Base-by-base conservation (phyloP, 1,140 invertebrate genomes). In the Idris sp. region DNA sequence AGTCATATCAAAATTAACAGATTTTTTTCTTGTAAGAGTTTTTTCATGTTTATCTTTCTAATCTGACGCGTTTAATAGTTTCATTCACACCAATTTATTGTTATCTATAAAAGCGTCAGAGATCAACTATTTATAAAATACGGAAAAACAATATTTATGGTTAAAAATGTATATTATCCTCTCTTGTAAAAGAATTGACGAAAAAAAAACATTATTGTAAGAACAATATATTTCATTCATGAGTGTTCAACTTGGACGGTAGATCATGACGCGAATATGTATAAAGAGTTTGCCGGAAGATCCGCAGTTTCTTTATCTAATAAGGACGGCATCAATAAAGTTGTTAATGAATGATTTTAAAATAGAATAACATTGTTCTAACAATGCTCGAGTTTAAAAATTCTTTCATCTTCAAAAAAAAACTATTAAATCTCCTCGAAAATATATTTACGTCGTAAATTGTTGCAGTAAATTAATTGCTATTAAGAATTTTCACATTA, bases 211-310 rank as follows among this genome's bases (percentile, higher is more conserved):
- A 59, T 59, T 22, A 46, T 13, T 19, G 25, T 13, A 18, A 26
- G 25, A 65, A 56, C 62, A 58, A 68, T 68, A 56, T 58, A 68
- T 58, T 49, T 58, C 51, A 58, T 68, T 58, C 25, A 68, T 58
- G 16, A 11, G 14, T 18, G 25, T 36, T 51, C 14, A 53, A 25
- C 13, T 41, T 30, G 33, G 11, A n/a, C 43, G 33, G 56, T 54
- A 25, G 9, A 48, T 65, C 31, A 48, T n/a, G n/a, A n/a, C n/a
- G n/a, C n/a, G n/a, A n/a, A n/a, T 11, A 35, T 8, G 31, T 9
- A 41, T 31, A 35, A 68, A 44, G 0, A 59, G 38, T 15, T 35
- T 43, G 36, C 25, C 30, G 30, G 31, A 51, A 16, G 28, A 54
- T 48, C 40, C 41, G 43, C 54, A 11, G 11, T 22, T 43, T 72